phyloP scores from a whole-genome alignment of 2,888 invertebrate species.

The Drosophila borborema region DNA sequence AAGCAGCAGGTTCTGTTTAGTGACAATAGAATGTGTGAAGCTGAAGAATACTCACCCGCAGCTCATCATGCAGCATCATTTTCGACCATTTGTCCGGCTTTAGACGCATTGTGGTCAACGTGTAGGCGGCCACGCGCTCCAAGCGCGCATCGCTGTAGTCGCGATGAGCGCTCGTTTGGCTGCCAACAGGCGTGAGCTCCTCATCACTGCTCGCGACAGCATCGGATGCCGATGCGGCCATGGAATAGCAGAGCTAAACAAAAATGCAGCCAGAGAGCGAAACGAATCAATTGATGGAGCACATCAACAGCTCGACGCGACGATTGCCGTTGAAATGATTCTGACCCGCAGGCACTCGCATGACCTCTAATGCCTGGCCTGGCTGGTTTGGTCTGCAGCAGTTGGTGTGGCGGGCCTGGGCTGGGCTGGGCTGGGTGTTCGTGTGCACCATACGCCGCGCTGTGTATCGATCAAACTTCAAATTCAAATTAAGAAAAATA shows the following conservation, averaged over 20 bases:
- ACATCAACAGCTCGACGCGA: constrained; percentile 64
- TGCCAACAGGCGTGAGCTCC: constrained; percentile 42
- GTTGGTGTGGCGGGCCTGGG: constrained; percentile 23
- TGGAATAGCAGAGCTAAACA: background rate
- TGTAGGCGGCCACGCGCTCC: constrained; percentile 91
- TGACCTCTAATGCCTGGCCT: constrained; percentile 70
- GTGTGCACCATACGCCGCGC: constrained; percentile 37
- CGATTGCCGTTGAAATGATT: constrained; percentile 70
- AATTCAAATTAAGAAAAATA: constrained; percentile 76
- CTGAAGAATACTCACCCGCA: constrained; percentile 87
- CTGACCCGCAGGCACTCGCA: constrained; percentile 53
- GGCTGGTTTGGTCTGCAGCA: constrained; percentile 16
- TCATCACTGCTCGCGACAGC: constrained; percentile 72
- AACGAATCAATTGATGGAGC: constrained; percentile 54
- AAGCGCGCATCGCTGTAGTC: constrained; percentile 88
- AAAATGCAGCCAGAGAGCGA: constrained; percentile 48
- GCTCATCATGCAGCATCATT: constrained; percentile 90
- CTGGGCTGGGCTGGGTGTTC: constrained; percentile 24
- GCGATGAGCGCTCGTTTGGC: constrained; percentile 42
- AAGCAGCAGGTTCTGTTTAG: background rate
- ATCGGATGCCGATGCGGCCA: constrained; percentile 50
- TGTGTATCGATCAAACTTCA: constrained; percentile 85
- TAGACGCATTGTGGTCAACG: constrained; percentile 90
- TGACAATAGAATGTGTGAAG: background rate
- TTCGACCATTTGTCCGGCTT: constrained; percentile 95